phyloP scores from a whole-genome alignment of 2,888 invertebrate species.

The Mystacides longicornis region DNA sequence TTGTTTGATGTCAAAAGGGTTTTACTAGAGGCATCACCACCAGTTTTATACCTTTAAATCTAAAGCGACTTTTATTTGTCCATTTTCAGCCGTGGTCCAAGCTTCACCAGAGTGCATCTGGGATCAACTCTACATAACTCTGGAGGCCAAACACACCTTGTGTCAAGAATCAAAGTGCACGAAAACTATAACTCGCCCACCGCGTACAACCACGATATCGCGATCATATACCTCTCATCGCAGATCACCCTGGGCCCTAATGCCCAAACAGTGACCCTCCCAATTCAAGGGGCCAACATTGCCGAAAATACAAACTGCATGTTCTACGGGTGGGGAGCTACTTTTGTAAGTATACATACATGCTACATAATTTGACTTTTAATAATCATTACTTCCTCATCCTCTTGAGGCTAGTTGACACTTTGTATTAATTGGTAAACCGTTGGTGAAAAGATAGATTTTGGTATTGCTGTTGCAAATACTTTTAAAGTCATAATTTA shows the following conservation, averaged over 20 bases:
- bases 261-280: slow-evolving; percentile 32
- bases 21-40: too few species aligned
- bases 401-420: neutral
- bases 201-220: slow-evolving; percentile 39
- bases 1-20: too few species aligned
- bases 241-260: slow-evolving; percentile 33
- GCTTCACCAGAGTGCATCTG: slow-evolving; percentile 17
- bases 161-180: slow-evolving; percentile 33
- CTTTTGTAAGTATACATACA: slow-evolving; percentile 30
- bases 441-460: too few species aligned
- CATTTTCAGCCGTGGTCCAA: slow-evolving; percentile 14
- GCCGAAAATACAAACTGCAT: slow-evolving; percentile 35
- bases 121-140: slow-evolving; percentile 32
- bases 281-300: slow-evolving; percentile 31
- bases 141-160: slow-evolving; percentile 37
- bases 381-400: too few species aligned
- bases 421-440: too few species aligned
- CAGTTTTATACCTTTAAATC: too few species aligned
- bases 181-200: slow-evolving; percentile 32
- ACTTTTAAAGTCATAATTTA: too few species aligned
- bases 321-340: slow-evolving; percentile 41
- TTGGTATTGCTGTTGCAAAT: too few species aligned
- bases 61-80: too few species aligned
- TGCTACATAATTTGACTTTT: too few species aligned
- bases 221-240: slow-evolving; percentile 33